A percentile compares a stretch with the other conserved stretches of the same genome.
phyloP scores from a whole-genome alignment of 2,113 vertebrate species.

The Bungarus multicinctus region DNA sequence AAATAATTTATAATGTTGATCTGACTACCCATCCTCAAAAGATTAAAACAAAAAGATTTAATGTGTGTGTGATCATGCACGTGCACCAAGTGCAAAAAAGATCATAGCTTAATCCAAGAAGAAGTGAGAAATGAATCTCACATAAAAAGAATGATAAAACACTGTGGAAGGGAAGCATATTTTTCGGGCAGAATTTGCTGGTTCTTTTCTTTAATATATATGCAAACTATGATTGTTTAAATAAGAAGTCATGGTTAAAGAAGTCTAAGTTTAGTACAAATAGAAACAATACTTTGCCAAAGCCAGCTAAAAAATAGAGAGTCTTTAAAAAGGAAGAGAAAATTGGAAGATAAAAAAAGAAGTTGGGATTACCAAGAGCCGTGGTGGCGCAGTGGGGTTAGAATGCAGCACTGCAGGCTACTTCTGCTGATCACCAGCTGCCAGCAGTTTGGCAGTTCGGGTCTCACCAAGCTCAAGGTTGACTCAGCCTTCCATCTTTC shows the following conservation, averaged over 20 bases:
- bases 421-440: too few relatives aligned
- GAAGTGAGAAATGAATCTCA: neutral
- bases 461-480: too few relatives aligned
- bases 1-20: neutral
- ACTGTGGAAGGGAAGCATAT: neutral
- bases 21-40: neutral
- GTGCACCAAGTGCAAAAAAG: accelerated
- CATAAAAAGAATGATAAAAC: neutral
- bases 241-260: constrained; percentile 10
- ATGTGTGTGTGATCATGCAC: neutral
- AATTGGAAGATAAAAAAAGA: neutral
- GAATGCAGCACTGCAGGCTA: too few relatives aligned
- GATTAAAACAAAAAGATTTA: neutral
- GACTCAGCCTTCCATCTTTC: too few relatives aligned
- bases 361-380: neutral
- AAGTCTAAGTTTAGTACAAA: neutral
- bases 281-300: neutral
- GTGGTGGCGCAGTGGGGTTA: too few relatives aligned
- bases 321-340: neutral
- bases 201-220: constrained; percentile 8
- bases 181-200: neutral
- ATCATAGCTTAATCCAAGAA: constrained; percentile 9
- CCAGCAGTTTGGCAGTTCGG: too few relatives aligned
- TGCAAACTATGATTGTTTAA: constrained; percentile 1
- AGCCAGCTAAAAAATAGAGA: neutral